Evolutionary conservation across 2,888 invertebrate species (phyloP), one percentile per base, ranked within the genome.

Genomic region (Alviniconcha strummeri): DNA sequence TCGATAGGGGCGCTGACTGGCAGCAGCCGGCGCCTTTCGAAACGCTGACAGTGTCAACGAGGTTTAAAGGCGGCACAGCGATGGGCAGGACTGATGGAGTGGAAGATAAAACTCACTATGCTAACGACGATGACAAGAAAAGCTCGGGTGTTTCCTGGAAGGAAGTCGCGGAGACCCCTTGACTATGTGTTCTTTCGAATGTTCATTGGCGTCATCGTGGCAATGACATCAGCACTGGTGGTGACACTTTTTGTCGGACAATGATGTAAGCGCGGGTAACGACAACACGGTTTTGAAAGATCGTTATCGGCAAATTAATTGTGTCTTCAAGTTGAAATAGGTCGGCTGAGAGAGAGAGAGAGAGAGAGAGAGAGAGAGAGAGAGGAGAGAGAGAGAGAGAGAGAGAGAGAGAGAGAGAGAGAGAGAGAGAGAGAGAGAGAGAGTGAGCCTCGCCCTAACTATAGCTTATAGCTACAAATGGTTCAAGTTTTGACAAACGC

Each of bases 181-280:
- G 80, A 80, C 55, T 55, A 55, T 55, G 55, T 80, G 4, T 67
- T 52, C n/a, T 69, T 80, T 54, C 80, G 67, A 19, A n/a, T 69
- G 17, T 80, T 67, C 54, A 5, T 69, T 19, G 13, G 2, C 19
- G 55, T 69, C 67, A 54, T 80, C 52, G 52, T 67, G 5, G 69
- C 17, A 7, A 67, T 80, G 80, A 69, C 71, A 54, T 74, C 52
- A 74, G 13, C 36, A 4, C 74, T 74, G 74, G 52, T 52, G 7
- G 74, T 74, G 52, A 54, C 54, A 11, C 54, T 74, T 36, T 74
- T 74, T 54, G 52, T 52, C 5, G 74, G 74, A 15, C 36, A 74
- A 6, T 74, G 36, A 3, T 4, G 67, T 17, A n/a, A 67, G 67
- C 13, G 67, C 13, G 67, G n/a, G 67, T 17, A n/a, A 67, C 36